Evolutionary conservation across 2,888 invertebrate genomes (phyloP).

Genomic region (Ditylenchus weischeri): DNA sequence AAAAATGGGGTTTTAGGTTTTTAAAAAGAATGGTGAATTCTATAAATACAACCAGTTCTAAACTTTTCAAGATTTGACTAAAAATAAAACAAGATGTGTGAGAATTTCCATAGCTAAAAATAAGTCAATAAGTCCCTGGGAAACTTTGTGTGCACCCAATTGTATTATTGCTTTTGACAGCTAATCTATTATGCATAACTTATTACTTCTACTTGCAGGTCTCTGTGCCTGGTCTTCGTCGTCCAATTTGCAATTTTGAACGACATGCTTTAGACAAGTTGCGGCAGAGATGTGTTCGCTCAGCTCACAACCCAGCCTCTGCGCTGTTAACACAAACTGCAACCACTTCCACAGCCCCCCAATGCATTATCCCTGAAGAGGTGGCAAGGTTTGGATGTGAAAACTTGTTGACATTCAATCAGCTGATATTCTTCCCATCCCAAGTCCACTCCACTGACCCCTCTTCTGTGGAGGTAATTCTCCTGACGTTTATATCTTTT

Average conservation of each 20-base stretch:
- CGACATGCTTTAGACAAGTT: conserved; percentile 24
- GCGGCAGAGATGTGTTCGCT: conserved; percentile 25
- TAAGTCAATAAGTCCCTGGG: too few relatives aligned
- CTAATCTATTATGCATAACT: neutral
- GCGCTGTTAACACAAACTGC: neutral
- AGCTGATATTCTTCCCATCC: conserved; percentile 8
- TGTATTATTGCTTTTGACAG: too few relatives aligned
- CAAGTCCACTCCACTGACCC: conserved; percentile 13
- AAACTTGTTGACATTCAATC: conserved; percentile 39
- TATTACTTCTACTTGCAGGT: conserved; percentile 35
- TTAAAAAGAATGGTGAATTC: too few relatives aligned
- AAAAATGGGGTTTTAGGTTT: too few relatives aligned
- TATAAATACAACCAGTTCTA: too few relatives aligned
- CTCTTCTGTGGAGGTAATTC: neutral
- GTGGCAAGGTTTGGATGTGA: conserved; percentile 52
- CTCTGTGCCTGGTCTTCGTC: conserved; percentile 46
- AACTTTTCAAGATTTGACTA: too few relatives aligned
- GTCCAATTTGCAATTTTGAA: conserved; percentile 50
- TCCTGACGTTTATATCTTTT: neutral
- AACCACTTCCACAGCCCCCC: conserved; percentile 3
- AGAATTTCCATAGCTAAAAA: too few relatives aligned
- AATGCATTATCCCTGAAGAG: conserved; percentile 41
- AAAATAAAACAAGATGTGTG: too few relatives aligned
- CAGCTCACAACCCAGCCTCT: neutral
- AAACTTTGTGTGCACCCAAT: too few relatives aligned